Evolutionary conservation across 2,113 vertebrate genomes (phyloP).

Genomic region (Oenanthe oenanthe): DNA sequence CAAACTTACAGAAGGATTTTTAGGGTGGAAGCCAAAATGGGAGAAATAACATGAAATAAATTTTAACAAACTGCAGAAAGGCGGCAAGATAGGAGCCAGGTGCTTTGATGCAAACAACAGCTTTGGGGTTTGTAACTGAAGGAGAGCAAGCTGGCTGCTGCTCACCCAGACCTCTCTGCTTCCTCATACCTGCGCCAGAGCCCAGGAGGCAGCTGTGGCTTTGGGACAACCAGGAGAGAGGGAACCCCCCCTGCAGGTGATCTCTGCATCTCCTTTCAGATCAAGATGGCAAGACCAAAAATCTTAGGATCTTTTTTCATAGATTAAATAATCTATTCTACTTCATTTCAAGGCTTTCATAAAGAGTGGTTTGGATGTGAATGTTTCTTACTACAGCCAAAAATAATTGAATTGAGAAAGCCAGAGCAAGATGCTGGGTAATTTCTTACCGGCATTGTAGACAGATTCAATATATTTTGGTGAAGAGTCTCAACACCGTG

Average conservation of each 20-base stretch:
- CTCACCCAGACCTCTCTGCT: accelerated
- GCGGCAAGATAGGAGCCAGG: neutral
- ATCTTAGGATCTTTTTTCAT: neutral
- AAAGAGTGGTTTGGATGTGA: neutral
- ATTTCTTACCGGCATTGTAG: neutral
- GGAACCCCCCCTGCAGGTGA: neutral
- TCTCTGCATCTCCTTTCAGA: neutral
- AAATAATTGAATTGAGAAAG: neutral
- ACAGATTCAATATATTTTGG: neutral
- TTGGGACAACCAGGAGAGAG: neutral
- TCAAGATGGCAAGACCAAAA: neutral
- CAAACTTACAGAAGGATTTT: neutral
- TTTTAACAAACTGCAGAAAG: neutral
- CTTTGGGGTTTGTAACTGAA: neutral
- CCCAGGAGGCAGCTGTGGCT: neutral
- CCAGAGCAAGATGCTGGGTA: neutral
- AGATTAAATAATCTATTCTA: neutral
- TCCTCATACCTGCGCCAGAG: neutral
- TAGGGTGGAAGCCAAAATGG: neutral
- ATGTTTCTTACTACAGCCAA: neutral
- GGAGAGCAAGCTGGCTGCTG: neutral
- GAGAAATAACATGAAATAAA: neutral
- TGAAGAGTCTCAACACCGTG: neutral
- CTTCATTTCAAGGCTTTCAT: neutral
- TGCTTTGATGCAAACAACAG: neutral